Conservation (phyloP, 2,797 vertebrate species). For the Microhierax caerulescens region DNA sequence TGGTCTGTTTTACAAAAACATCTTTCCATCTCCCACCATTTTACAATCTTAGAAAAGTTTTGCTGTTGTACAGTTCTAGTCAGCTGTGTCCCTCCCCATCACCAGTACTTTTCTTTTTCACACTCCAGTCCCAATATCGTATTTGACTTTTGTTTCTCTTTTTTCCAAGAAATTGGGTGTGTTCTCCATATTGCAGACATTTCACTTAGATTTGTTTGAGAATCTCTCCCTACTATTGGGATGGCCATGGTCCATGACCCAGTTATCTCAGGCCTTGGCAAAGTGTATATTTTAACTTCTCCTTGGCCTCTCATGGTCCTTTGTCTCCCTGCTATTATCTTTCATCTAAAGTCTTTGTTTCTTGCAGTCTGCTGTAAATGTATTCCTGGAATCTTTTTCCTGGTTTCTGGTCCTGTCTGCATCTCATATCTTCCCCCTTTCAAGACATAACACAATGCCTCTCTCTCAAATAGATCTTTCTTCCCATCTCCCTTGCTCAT, state of each 20-base stretch:
- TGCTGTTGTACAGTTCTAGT: background rate
- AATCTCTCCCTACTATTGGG: background rate
- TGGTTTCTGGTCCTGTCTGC: slow-evolving; percentile 12
- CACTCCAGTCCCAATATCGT: background rate
- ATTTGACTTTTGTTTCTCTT: background rate
- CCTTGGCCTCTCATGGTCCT: background rate
- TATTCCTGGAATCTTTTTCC: slow-evolving; percentile 17
- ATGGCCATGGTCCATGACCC: background rate
- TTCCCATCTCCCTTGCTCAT: background rate
- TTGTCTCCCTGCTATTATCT: background rate
- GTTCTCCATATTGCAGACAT: background rate
- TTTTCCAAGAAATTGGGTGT: background rate
- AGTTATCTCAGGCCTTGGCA: background rate
- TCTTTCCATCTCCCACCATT: background rate
- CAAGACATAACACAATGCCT: background rate
- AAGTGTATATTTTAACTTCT: background rate
- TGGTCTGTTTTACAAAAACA: background rate
- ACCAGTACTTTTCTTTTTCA: background rate
- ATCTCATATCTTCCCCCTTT: background rate
- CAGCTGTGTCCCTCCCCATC: background rate
- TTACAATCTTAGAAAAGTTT: background rate
- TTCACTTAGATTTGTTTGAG: background rate
- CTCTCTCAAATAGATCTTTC: background rate
- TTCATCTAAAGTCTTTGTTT: background rate
- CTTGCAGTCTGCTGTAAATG: background rate